These are phyloP conservation scores for Sebastes wilsoni DNA, from an alignment of 2,797 vertebrate genomes.

Conservation along the genomic window DNA sequence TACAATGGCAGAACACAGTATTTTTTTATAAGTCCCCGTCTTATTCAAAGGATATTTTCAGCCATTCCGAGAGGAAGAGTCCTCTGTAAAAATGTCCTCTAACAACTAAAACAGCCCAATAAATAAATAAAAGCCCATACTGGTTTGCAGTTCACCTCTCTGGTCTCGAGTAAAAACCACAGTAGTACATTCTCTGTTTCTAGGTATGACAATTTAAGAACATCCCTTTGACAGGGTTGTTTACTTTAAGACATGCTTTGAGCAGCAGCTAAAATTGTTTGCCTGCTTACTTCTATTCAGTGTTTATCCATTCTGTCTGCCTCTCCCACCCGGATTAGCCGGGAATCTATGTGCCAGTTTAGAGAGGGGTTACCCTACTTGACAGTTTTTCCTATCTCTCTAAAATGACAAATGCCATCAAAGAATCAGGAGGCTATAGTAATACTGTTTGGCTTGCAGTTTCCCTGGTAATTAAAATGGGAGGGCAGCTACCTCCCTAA, in stretches of 20 bases:
- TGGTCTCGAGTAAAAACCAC: conserved; percentile 39
- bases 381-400: conserved; percentile 63
- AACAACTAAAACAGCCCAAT: conserved; percentile 58
- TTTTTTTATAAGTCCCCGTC: conserved; percentile 39
- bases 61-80: conserved; percentile 38
- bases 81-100: conserved; percentile 56
- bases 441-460: conserved; percentile 71
- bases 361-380: conserved; percentile 59
- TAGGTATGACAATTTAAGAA: conserved; percentile 45
- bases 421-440: conserved; percentile 45
- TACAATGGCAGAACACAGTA: conserved; percentile 62
- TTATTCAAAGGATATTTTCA: conserved; percentile 59
- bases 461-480: conserved; percentile 81
- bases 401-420: conserved; percentile 64
- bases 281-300: conserved; percentile 55
- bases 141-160: conserved; percentile 16
- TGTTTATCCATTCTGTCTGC: conserved; percentile 66
- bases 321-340: conserved; percentile 64
- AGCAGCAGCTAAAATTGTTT: conserved; percentile 71
- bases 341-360: conserved; percentile 62
- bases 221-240: conserved; percentile 45
- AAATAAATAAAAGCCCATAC: conserved; percentile 70
- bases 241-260: conserved; percentile 61
- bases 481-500: conserved; percentile 61
- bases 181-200: conserved; percentile 20